These are phyloP conservation scores for Sacculina carcini DNA, from an alignment of 2,888 invertebrate species.

Conservation along the genomic window DNA sequence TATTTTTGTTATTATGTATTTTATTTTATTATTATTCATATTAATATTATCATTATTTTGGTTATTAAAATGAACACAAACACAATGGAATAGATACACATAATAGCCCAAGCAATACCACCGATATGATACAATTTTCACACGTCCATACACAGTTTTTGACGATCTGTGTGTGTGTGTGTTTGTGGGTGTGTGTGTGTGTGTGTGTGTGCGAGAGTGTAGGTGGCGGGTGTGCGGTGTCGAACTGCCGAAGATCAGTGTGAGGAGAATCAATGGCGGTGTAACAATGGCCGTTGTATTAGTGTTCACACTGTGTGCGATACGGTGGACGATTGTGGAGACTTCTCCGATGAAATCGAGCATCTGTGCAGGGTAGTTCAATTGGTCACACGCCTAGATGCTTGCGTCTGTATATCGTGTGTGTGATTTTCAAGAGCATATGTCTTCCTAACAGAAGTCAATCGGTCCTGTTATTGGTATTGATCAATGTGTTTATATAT, in stretches of 20 bases:
- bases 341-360: constrained; percentile 33
- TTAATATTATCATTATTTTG: constrained; percentile 2
- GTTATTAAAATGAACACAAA: too few species aligned
- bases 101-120: too few species aligned
- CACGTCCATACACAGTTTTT: too few species aligned
- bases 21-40: too few species aligned
- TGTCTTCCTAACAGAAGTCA: too few species aligned
- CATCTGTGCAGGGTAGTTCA: constrained; percentile 30
- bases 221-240: constrained; percentile 35
- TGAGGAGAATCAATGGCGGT: constrained; percentile 33
- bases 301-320: constrained; percentile 35
- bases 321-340: constrained; percentile 33
- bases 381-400: neutral
- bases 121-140: too few species aligned
- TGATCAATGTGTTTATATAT: constrained; percentile 5
- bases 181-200: too few species aligned
- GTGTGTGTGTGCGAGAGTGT: constrained; percentile 1
- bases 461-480: too few species aligned
- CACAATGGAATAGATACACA: too few species aligned
- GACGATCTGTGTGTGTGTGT: too few species aligned
- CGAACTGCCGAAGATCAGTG: constrained; percentile 25
- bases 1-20: neutral
- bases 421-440: too few species aligned
- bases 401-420: too few species aligned
- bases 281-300: constrained; percentile 32